Evolutionary conservation across 2,113 vertebrate species (phyloP).

Genomic region (Periophthalmodon schlosseri): DNA sequence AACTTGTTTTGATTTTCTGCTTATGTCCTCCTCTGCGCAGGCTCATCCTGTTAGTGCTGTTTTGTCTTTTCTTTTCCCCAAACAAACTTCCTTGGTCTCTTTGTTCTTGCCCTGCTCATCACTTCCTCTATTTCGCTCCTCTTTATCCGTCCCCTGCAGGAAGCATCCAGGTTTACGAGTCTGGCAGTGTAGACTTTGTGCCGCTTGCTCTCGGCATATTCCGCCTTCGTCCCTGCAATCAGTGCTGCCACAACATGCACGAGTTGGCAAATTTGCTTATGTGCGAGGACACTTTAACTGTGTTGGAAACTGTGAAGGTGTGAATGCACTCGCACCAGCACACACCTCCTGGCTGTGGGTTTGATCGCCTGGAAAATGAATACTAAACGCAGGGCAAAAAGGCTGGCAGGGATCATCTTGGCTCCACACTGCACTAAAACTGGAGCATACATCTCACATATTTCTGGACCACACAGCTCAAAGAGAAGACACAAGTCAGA

Average conservation of each 20-base stretch:
- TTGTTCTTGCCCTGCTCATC: conserved; percentile 57
- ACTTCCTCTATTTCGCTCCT: conserved; percentile 49
- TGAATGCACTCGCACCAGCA: conserved; percentile 24
- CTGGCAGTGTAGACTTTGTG: conserved; percentile 32
- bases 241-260: conserved; percentile 27
- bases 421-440: conserved; percentile 52
- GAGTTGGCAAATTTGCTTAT: conserved; percentile 51
- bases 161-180: conserved; percentile 60
- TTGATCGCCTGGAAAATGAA: conserved; percentile 74
- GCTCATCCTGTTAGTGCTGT: conserved; percentile 53
- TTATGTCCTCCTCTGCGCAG: conserved; percentile 25
- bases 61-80: conserved; percentile 55
- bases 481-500: conserved; percentile 28
- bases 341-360: conserved; percentile 56
- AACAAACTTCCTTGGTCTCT: conserved; percentile 55
- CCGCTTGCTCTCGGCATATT: conserved; percentile 59
- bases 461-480: conserved; percentile 34
- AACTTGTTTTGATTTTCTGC: conserved; percentile 38
- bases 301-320: conserved; percentile 26
- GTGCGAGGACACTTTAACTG: conserved; percentile 28
- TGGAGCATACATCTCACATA: conserved; percentile 48
- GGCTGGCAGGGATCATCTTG: conserved; percentile 71
- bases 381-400: conserved; percentile 71
- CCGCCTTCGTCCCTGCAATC: conserved; percentile 54
- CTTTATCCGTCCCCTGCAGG: conserved; percentile 63